phyloP scores from a whole-genome alignment of 2,888 invertebrate genomes.

The Caenorhabditis doughertyi region DNA sequence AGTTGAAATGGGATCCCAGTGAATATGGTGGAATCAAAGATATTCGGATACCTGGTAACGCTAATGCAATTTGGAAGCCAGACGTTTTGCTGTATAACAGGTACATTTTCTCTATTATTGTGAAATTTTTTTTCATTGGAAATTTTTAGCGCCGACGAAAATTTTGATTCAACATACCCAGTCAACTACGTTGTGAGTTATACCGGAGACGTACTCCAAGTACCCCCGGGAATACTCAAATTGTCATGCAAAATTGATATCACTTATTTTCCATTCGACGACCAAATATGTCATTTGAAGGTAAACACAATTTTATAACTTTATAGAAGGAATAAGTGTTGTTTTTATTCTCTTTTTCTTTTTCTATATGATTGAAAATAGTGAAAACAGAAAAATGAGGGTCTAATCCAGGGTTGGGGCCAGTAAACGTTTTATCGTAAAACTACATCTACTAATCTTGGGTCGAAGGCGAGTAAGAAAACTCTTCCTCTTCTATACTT shows the following conservation, averaged over 20 bases:
- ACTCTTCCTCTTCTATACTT: not conserved
- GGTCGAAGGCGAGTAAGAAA: not conserved
- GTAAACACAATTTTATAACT: conserved; percentile 33
- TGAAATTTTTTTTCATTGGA: not conserved
- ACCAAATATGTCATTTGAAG: conserved; percentile 85
- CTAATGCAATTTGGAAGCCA: conserved; percentile 76
- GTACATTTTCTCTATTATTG: conserved; percentile 27
- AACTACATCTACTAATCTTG: conserved; percentile 68
- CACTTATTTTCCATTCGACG: conserved; percentile 87
- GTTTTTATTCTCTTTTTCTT: not conserved
- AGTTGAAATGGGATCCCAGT: conserved; percentile 75
- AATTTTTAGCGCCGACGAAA: conserved; percentile 72
- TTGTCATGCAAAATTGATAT: conserved; percentile 94
- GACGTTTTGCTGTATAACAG: conserved; percentile 77
- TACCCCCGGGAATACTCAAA: conserved; percentile 90
- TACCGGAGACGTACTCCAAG: conserved; percentile 94
- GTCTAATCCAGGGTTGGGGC: conserved; percentile 41
- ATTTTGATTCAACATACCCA: conserved; percentile 79
- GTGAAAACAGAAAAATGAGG: conserved; percentile 4
- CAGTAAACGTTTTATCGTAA: conserved; percentile 59
- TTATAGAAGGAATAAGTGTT: too few species aligned
- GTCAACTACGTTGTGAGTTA: conserved; percentile 88
- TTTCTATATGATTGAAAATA: not conserved
- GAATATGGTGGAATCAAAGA: conserved; percentile 77
- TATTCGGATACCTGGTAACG: conserved; percentile 74